Base-by-base conservation (phyloP, 2,888 invertebrate genomes). In the Strigamia crassipes region DNA sequence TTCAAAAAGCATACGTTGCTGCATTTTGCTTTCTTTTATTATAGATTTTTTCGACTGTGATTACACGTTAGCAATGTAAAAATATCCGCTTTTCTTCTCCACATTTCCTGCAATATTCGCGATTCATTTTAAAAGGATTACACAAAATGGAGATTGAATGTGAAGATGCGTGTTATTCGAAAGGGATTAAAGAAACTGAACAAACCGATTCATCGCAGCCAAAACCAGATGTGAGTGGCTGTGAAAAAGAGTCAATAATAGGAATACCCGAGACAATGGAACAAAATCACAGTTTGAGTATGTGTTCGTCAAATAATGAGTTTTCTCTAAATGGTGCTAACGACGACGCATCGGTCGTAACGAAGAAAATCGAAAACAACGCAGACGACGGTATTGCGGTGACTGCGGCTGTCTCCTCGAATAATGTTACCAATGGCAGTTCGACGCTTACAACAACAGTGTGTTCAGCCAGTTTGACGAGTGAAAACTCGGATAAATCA, bases 251-350 rank as follows among this genome's bases (percentile, higher is more conserved):
- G 23, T 31, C 66, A 27, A 27, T n/a, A 27, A 27, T n/a, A n/a
- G 66, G 15, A 27, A 66, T 66, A 27, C 66, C 66, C 27, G 66
- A 66, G 23, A 27, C 27, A 27, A 66, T 8, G 15, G 66, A 66
- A 27, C 9, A 27, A 27, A 66, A 66, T 66, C 27, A 3, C 51
- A 51, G n/a, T 51, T 66, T 27, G 27, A 66, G 31, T 23, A 8
- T 31, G 13, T 4, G 27, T 66, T 31, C 66, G 2, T 15, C 51
- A n/a, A 51, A 51, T 51, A 51, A 23, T 66, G 27, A 66, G 66
- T 8, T 66, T 66, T 13, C 27, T 66, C 27, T 66, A 27, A 66
- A 66, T 31, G 66, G 66, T 66, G 66, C 66, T 66, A 66, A 66
- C 31, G 27, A 66, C 66, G 51, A 51, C 51, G n/a, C n/a, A n/a